Base-by-base conservation (phyloP, 1,140 invertebrate species). In the Bombus impatiens region DNA sequence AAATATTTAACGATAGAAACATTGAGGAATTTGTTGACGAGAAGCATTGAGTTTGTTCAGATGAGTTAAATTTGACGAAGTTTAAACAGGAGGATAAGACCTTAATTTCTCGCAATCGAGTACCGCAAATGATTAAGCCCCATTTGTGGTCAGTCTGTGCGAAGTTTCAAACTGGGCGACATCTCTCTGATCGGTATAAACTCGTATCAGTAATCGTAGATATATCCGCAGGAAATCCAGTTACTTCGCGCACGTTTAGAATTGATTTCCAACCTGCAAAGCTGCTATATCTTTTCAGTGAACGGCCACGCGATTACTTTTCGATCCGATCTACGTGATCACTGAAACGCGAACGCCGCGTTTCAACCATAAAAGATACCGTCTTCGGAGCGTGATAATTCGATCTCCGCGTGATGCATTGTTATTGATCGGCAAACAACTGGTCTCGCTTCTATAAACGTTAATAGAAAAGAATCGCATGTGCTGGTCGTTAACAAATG, bases 291-390 rank as follows among this genome's bases (percentile, higher is more conserved):
- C 86, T 92, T 92, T 87, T 86, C 86, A 82, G 91, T 80, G 87
- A 88, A 81, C 87, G 78, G 84, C 85, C 78, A 81, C 88, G 87
- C 93, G 93, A 94, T 94, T 94, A 93, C 91, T 92, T 94, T 93
- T 57, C 93, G 90, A 93, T 94, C 91, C 88, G 83, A 86, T 85
- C 88, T 92, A 93, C 93, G 93, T 92, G 93, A 94, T 93, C 89
- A 92, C 12, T 67, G 35, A 37, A 42, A 62, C n/a, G 53, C 78
- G 37, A 13, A 10, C n/a, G 42, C 13, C 67, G 79, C 22, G 80
- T 70, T 87, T 78, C 84, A 57, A 78, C 15, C 40, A 79, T 74
- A 67, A 78, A 74, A 79, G 53, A 71, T 86, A 78, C 57, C 79
- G 76, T 86, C 86, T 62, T 78, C 40, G 10, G 57, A 77, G 84